A percentile compares a stretch with the other conserved stretches of the same genome.
phyloP scores from a whole-genome alignment of 2,113 vertebrate species.

The Erythrocercus mccallii region DNA sequence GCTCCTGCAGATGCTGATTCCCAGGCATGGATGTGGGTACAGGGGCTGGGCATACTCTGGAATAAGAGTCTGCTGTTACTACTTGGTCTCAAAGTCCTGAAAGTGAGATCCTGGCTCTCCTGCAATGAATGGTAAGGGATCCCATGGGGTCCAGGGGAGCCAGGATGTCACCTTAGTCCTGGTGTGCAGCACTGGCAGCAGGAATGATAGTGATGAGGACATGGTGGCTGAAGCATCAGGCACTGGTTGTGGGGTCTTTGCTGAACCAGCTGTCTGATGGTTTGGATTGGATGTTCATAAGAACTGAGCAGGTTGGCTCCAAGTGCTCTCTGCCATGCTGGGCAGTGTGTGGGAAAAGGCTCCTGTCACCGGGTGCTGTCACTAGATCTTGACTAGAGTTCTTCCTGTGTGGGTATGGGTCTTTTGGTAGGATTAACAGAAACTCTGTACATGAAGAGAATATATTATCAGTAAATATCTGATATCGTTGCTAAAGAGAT shows the following conservation, averaged over 20 bases:
- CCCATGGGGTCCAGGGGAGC: background rate
- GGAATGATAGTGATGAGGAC: background rate
- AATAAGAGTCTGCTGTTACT: constrained; percentile 41
- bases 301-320: background rate
- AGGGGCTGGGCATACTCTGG: constrained; percentile 20
- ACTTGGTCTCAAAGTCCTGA: constrained; percentile 37
- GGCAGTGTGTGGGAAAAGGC: background rate
- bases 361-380: background rate
- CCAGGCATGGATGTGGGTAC: constrained; percentile 23
- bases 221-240: background rate
- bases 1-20: constrained; percentile 36
- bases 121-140: constrained; percentile 31
- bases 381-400: background rate
- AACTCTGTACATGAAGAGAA: background rate
- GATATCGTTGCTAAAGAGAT: background rate
- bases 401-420: background rate
- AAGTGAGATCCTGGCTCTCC: constrained; percentile 31
- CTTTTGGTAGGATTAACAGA: background rate
- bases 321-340: background rate
- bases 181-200: background rate
- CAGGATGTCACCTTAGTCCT: background rate
- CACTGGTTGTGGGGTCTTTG: background rate
- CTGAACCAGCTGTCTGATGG: background rate
- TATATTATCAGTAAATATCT: background rate
- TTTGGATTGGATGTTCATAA: background rate